These are phyloP conservation scores for Heliconius melpomene DNA, from an alignment of 1,140 invertebrate species.

Conservation along the genomic window DNA sequence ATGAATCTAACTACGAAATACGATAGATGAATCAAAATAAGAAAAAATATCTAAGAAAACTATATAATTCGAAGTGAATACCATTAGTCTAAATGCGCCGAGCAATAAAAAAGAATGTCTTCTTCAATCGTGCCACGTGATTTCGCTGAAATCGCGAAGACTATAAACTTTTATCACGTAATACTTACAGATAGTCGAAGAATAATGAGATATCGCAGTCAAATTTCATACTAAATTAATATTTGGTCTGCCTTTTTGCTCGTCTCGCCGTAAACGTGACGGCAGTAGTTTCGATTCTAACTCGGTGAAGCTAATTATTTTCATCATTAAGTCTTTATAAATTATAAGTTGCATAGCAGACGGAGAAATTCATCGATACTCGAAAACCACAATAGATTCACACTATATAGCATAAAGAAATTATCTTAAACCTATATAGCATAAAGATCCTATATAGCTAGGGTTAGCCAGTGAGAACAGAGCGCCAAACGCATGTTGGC, in stretches of 20 bases:
- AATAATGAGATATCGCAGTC: background rate
- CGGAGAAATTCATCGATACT: no score
- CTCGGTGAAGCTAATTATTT: no score
- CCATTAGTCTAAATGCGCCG: background rate
- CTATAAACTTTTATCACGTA: constrained; percentile 31
- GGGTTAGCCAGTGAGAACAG: no score
- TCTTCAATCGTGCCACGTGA: constrained; percentile 18
- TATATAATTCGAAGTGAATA: background rate
- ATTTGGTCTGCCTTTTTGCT: background rate
- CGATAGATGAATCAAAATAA: background rate
- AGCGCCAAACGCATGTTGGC: no score
- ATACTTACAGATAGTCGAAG: constrained; percentile 17
- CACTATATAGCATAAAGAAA: no score
- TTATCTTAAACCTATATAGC: no score
- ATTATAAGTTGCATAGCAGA: no score
- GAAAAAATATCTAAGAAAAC: background rate
- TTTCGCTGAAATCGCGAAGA: constrained; percentile 22
- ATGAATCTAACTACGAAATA: background rate
- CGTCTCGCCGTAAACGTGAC: no score
- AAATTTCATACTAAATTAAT: background rate
- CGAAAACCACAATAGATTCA: no score
- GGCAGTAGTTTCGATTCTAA: no score
- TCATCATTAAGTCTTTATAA: no score
- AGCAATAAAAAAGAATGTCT: constrained; percentile 20
- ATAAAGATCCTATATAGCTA: no score